Percentiles rank a stretch among this genome's conserved stretches.
These are phyloP conservation scores for Pipistrellus pygmaeus DNA, from an alignment of 2,797 vertebrate genomes.

Conservation along the genomic window DNA sequence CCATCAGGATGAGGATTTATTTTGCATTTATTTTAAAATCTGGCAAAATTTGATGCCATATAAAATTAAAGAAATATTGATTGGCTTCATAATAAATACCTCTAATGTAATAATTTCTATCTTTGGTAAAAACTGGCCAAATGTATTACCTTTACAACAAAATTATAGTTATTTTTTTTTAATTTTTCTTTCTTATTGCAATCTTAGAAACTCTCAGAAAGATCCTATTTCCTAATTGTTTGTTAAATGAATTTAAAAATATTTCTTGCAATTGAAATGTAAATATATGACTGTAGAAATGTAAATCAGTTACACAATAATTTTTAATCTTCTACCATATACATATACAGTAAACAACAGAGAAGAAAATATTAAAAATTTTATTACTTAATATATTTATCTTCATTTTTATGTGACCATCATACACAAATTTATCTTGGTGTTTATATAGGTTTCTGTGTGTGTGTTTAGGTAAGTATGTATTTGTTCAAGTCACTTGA, in stretches of 20 bases:
- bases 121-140: not conserved
- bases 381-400: not conserved
- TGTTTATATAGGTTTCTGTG: not conserved
- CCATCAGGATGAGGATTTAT: constrained; percentile 6
- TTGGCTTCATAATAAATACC: constrained; percentile 36
- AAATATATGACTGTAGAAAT: not conserved
- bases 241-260: not conserved
- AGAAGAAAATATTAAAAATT: not conserved
- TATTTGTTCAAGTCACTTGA: not conserved
- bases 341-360: not conserved
- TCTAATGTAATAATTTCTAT: not conserved
- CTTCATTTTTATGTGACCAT: not conserved
- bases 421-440: not conserved
- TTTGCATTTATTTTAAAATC: constrained; percentile 62
- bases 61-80: constrained; percentile 36
- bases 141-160: not conserved
- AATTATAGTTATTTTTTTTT: not conserved
- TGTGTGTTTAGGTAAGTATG: not conserved
- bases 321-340: not conserved
- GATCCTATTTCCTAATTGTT: not conserved
- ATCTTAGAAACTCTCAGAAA: not conserved
- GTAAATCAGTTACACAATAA: not conserved
- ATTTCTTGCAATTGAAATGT: not conserved
- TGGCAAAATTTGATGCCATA: not conserved
- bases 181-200: not conserved